Conservation (phyloP, 2,888 invertebrate genomes). For the Trisateles emortualis region DNA sequence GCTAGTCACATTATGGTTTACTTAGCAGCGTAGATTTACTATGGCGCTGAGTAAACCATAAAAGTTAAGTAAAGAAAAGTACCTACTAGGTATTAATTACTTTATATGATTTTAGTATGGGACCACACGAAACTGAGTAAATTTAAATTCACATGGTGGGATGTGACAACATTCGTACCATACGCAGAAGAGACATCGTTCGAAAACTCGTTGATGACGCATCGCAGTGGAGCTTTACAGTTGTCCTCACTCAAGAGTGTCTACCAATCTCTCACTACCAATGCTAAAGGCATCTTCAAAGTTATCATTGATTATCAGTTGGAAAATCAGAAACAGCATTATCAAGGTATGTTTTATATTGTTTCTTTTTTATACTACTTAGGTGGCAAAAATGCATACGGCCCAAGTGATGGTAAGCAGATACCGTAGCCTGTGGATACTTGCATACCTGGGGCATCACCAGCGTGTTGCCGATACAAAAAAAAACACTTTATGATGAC, state of each 20-base stretch:
- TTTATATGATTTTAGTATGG: slow-evolving; percentile 90
- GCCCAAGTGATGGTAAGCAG: no score
- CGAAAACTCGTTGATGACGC: slow-evolving; percentile 94
- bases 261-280: slow-evolving; percentile 95
- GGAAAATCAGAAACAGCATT: slow-evolving; percentile 90
- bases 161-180: slow-evolving; percentile 93
- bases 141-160: slow-evolving; percentile 97
- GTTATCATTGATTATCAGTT: slow-evolving; percentile 94
- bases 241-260: slow-evolving; percentile 96
- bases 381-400: no score
- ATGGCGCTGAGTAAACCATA: no score
- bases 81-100: not conserved
- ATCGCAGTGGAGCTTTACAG: slow-evolving; percentile 92
- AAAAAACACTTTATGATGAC: no score
- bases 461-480: no score
- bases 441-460: no score
- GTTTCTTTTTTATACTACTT: not conserved
- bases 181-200: slow-evolving; percentile 95
- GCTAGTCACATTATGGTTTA: no score
- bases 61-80: no score
- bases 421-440: no score
- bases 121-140: slow-evolving; percentile 94
- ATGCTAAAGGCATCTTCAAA: slow-evolving; percentile 94
- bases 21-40: no score
- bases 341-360: slow-evolving; percentile 87